A percentile compares a stretch with the other conserved stretches of the same genome.
phyloP scores from a whole-genome alignment of 2,113 vertebrate genomes.

The Budorcas taxicolor region DNA sequence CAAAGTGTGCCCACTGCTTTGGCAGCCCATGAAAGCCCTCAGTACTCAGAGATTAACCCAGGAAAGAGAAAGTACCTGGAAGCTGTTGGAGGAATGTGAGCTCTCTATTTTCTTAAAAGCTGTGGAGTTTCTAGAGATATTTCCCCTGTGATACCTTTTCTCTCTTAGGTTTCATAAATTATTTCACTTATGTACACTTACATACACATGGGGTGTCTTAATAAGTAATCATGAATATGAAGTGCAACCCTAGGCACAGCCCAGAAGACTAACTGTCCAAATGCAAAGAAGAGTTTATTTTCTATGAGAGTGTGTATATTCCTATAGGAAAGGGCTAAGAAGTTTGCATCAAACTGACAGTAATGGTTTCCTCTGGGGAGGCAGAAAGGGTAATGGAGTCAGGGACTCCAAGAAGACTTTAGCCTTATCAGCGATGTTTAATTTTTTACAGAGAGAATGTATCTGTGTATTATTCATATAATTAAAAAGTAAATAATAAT shows the following conservation, averaged over 20 bases:
- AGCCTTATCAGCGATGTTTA: background rate
- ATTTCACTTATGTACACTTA: background rate
- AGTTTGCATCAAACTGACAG: background rate
- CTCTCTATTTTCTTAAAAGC: background rate
- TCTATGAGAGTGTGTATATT: background rate
- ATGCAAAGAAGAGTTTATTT: slow-evolving; percentile 21
- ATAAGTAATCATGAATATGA: background rate
- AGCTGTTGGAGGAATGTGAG: background rate
- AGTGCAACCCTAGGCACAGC: background rate
- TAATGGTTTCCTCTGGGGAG: background rate
- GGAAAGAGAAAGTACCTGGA: background rate
- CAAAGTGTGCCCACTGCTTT: background rate
- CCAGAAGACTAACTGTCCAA: slow-evolving; percentile 36
- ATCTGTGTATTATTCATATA: background rate
- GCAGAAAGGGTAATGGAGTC: background rate
- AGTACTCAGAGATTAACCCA: background rate
- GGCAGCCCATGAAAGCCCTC: background rate
- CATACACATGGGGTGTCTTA: background rate
- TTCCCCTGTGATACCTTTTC: background rate
- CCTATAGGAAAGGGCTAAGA: background rate
- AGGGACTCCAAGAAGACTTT: background rate
- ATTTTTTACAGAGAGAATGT: background rate
- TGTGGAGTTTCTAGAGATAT: background rate
- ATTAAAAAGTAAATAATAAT: slow-evolving; percentile 16
- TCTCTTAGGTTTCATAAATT: background rate